phyloP scores from a whole-genome alignment of 1,140 invertebrate genomes.

The Linepithema humile region DNA sequence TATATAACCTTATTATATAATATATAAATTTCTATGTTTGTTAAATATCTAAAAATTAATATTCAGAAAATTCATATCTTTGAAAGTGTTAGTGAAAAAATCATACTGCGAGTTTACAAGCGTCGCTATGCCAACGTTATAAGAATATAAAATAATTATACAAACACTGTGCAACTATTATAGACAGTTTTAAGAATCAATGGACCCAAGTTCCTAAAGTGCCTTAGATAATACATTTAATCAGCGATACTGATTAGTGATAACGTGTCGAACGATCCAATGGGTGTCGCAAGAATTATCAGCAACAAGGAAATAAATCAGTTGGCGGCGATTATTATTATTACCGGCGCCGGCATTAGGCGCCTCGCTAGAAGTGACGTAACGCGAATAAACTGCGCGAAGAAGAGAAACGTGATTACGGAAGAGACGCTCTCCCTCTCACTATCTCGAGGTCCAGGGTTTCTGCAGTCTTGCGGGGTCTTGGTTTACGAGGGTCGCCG shows the following conservation, averaged over 20 bases:
- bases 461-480: constrained; percentile 12
- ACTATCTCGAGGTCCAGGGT: background rate
- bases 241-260: background rate
- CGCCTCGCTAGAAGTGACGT: constrained; percentile 39
- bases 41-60: background rate
- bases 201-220: background rate
- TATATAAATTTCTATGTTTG: background rate
- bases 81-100: background rate
- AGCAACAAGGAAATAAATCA: constrained; percentile 25
- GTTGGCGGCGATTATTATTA: constrained; percentile 42
- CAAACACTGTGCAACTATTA: background rate
- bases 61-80: background rate
- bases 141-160: background rate
- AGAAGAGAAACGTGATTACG: constrained; percentile 52
- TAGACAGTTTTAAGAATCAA: background rate
- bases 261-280: constrained; percentile 19
- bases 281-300: constrained; percentile 28
- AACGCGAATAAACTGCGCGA: constrained; percentile 57
- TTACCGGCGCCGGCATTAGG: constrained; percentile 2
- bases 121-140: background rate
- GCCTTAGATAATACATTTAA: background rate
- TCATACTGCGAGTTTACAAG: background rate
- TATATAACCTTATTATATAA: background rate
- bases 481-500: constrained; percentile 54
- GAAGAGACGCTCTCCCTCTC: background rate